These are phyloP conservation scores for Stenolophus ochropezus DNA, from an alignment of 2,888 invertebrate genomes.

Conservation along the genomic window DNA sequence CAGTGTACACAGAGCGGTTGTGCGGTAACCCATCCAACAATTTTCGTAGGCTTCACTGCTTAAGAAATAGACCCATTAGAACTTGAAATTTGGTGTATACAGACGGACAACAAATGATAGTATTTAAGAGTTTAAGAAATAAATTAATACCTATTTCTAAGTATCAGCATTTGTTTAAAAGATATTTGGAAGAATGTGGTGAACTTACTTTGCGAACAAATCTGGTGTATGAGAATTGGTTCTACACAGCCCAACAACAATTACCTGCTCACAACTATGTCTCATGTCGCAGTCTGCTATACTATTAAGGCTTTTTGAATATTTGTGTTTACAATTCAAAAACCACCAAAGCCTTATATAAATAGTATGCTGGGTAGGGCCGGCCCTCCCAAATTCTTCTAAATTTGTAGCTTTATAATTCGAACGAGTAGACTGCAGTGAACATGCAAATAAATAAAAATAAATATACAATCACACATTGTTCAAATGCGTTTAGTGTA, in stretches of 20 bases:
- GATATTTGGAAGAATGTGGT: no score
- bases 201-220: no score
- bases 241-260: slow-evolving; percentile 3
- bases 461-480: slow-evolving; percentile 47
- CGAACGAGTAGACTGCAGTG: slow-evolving; percentile 54
- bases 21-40: no score
- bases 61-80: no score
- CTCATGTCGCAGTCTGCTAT: slow-evolving; percentile 48
- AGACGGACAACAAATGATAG: no score
- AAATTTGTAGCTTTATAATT: slow-evolving; percentile 48
- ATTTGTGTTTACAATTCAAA: slow-evolving; percentile 56
- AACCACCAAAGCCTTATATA: slow-evolving; percentile 58
- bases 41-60: no score
- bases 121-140: no score
- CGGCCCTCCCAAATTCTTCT: slow-evolving; percentile 54
- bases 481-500: slow-evolving; percentile 28
- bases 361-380: slow-evolving; percentile 48
- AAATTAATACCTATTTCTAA: no score
- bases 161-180: neutral
- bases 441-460: slow-evolving; percentile 59
- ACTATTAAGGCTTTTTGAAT: slow-evolving; percentile 42
- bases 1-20: no score
- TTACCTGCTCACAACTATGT: slow-evolving; percentile 52
- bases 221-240: neutral
- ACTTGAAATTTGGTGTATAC: no score